A percentile compares a stretch with the other conserved stretches of the same genome.
These are phyloP conservation scores for Poeciliopsis turrubarensis DNA, from an alignment of 2,113 vertebrate genomes.

Conservation along the genomic window DNA sequence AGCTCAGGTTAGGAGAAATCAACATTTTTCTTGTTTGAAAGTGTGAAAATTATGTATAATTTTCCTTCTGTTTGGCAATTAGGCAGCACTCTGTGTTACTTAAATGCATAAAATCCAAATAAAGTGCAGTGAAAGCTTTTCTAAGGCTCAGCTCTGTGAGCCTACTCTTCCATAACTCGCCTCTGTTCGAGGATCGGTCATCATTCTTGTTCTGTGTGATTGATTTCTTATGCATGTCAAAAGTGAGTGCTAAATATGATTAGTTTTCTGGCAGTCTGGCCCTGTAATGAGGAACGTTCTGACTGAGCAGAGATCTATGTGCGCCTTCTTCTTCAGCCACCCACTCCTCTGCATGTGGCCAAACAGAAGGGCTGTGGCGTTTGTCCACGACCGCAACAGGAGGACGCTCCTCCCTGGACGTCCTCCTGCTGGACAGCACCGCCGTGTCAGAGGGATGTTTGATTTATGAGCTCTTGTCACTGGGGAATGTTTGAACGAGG, in stretches of 20 bases:
- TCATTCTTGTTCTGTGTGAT: conserved; percentile 22
- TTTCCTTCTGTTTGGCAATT: too few species aligned
- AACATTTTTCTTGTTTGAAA: too few species aligned
- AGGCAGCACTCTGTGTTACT: too few species aligned
- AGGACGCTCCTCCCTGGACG: conserved; percentile 43
- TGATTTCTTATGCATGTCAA: conserved; percentile 44
- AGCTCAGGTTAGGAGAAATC: too few species aligned
- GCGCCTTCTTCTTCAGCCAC: conserved; percentile 43
- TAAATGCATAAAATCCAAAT: too few species aligned
- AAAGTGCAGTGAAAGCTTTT: not conserved
- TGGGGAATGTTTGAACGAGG: conserved; percentile 32
- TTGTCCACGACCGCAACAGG: conserved; percentile 45
- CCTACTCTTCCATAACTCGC: conserved; percentile 23
- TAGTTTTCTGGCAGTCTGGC: conserved; percentile 32
- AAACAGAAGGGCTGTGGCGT: conserved; percentile 13
- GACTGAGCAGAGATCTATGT: conserved; percentile 45
- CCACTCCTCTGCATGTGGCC: conserved; percentile 36
- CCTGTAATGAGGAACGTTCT: conserved; percentile 48
- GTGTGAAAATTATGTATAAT: too few species aligned
- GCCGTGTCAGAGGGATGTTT: conserved; percentile 40
- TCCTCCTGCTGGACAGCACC: conserved; percentile 40
- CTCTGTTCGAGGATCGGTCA: conserved; percentile 26
- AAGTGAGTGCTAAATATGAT: conserved; percentile 33
- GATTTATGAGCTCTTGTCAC: conserved; percentile 42
- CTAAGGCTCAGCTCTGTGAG: not conserved